A percentile compares a stretch with the other conserved stretches of the same genome.
Conservation (phyloP, 2,797 vertebrate genomes). For the Ptychadena robeensis region DNA sequence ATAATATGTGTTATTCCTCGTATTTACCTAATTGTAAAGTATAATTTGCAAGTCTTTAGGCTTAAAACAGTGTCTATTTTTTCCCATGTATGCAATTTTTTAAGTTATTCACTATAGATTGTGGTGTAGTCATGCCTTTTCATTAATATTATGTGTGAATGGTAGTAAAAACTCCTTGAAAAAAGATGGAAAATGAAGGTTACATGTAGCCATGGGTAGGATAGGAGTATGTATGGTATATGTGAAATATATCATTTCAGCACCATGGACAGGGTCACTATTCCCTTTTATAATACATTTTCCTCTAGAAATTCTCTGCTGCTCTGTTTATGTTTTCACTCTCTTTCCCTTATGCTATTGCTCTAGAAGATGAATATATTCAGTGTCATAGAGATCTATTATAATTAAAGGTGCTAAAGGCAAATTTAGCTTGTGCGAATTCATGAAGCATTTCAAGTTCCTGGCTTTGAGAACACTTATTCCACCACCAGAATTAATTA, state of each 20-base stretch:
- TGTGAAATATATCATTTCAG: conserved; percentile 8
- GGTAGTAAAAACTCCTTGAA: conserved; percentile 14
- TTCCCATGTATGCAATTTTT: too few species aligned
- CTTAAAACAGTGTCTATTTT: too few species aligned
- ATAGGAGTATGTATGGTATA: conserved; percentile 5
- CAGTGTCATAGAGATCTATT: conserved; percentile 30
- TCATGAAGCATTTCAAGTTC: conserved; percentile 21
- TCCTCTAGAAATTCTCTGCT: not conserved
- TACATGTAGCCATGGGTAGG: not conserved
- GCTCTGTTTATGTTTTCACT: conserved; percentile 11
- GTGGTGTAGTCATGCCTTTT: too few species aligned
- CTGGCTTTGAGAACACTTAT: conserved; percentile 31
- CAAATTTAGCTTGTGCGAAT: conserved; percentile 38
- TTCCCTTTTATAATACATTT: not conserved
- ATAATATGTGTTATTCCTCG: too few species aligned
- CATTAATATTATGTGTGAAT: not conserved
- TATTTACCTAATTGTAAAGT: too few species aligned
- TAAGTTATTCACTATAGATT: too few species aligned
- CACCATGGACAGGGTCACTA: conserved; percentile 10
- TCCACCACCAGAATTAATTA: conserved; percentile 46
- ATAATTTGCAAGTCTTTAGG: too few species aligned
- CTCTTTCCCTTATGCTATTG: not conserved
- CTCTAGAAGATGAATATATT: conserved; percentile 26
- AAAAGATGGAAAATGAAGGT: conserved; percentile 19
- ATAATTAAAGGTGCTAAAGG: conserved; percentile 44